Evolutionary conservation across 1,140 invertebrate genomes (phyloP), one percentile per base, ranked within the genome.

Genomic region (Paraescarpia echinospica): DNA sequence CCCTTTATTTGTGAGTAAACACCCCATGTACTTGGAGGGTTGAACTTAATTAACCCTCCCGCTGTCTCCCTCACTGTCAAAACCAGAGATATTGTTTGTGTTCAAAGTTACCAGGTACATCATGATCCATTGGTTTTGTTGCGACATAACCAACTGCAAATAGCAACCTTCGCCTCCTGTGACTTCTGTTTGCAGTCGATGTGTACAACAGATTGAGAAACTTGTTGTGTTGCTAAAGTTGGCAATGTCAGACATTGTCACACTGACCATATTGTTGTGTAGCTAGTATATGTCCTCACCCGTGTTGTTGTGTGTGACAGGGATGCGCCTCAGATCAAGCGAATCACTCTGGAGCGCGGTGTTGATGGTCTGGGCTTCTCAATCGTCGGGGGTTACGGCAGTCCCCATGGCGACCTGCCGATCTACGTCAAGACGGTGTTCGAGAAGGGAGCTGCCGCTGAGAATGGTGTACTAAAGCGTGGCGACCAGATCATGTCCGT

Each of bases 341-440:
- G 96, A 18, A 97, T 98, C 92, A 96, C 96, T 59, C 97, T 98
- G 94, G 97, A 97, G 89, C 97, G 98, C 97, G 97, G 41, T 96
- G 59, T 97, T 48, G 97, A 98, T 91, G 97, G 97, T 34, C 97
- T 98, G 35, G 98, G 98, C 0, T 98, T 98, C 95, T 98, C 97
- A 59, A 97, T 98, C 77, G 98, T 98, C 0, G 98, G 98, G n/a
- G 98, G 98, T 0, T 97, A 97, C 92, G 97, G 97, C 94, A 98
- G 97, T 89, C 97, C 97, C 8, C 97, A 97, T 94, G 98, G 97
- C 2, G 97, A 98, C 94, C 97, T 98, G 95, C 98, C 98, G 27
- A 98, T 98, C 93, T 98, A 98, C 94, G 97, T 98, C 27, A 98
- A 98, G 95, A 98, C 97, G n/a, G 97, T 98, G 91, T 98, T 98